Percentiles rank a stretch among this genome's conserved stretches.
Evolutionary conservation across 2,888 invertebrate species (phyloP).

Genomic region (Agrotis puta): DNA sequence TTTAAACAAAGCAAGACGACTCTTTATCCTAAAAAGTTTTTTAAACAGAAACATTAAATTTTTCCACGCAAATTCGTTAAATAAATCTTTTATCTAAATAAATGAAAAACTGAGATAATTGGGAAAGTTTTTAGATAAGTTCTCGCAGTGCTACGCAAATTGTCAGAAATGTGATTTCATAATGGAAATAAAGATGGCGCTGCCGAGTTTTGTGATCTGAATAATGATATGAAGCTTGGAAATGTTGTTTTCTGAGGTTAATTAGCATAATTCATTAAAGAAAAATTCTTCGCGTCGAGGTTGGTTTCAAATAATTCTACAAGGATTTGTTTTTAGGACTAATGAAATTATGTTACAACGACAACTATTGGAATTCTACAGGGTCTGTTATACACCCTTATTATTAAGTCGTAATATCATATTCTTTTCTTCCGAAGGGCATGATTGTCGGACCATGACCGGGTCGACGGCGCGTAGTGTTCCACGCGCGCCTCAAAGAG

Average conservation of each 20-base stretch:
- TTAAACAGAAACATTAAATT: slow-evolving; percentile 25
- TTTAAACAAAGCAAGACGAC: slow-evolving; percentile 28
- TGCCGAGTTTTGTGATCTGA: slow-evolving; percentile 24
- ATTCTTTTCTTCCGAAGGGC: too few species aligned
- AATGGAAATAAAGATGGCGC: slow-evolving; percentile 34
- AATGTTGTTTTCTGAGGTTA: slow-evolving; percentile 9
- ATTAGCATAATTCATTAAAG: background rate
- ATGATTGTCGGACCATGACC: too few species aligned
- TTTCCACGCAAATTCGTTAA: slow-evolving; percentile 30
- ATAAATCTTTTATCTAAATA: slow-evolving; percentile 46
- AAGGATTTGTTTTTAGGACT: background rate
- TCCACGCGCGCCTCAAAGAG: too few species aligned
- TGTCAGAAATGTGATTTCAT: slow-evolving; percentile 34
- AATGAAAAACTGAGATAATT: slow-evolving; percentile 60
- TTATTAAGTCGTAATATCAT: background rate
- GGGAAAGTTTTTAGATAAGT: slow-evolving; percentile 59
- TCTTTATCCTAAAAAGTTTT: slow-evolving; percentile 12
- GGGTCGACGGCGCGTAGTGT: too few species aligned
- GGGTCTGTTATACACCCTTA: background rate
- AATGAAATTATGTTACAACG: background rate
- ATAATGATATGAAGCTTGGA: slow-evolving; percentile 12
- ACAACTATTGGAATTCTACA: background rate
- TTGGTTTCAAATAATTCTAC: background rate
- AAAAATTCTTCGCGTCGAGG: background rate
- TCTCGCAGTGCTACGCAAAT: slow-evolving; percentile 46